Base-by-base conservation (phyloP, 92 coral and sea anemone species). In the Siderastrea radians region DNA sequence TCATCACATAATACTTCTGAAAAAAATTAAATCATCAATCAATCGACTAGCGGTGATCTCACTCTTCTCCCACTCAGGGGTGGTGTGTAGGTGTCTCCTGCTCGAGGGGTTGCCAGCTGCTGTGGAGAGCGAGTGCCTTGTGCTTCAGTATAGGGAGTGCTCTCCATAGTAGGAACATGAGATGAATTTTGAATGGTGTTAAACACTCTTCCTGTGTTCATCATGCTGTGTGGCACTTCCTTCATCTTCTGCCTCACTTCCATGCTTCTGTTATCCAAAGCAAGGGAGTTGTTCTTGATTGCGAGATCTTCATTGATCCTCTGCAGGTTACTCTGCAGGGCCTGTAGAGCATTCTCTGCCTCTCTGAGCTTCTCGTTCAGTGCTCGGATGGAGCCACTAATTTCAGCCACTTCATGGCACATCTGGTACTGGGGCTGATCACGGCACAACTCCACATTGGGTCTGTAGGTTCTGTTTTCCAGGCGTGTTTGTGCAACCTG, bases 401-500 rank as follows among this genome's bases (percentile, higher is more conserved):
- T 96, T 83, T 98, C 98, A 0, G 96, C 92, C 16, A 98, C 99
- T 73, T 98, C 99, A 72, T 98, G 98, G 65, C 99, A 98, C 79
- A 98, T 83, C 79, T 98, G 99, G 80, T 93, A 98, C 59, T 98
- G 99, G 2, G 99, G 95, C 17, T 90, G 91, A 70, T 98, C 99
- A 57, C 99, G 92, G 80, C 99, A 94, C 17, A 94, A 71, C 77
- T 94, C 97, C 55, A 94, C 97, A 66, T 94, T 92, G 59, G 95
- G 97, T 52, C 99, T 92, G 92, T 98, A 98, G 5, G 99, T 98
- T 45, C 99, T 98, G 83, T 98, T 98, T 91, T 98, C 99, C 81
- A 98, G 96, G 57, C 99, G 96, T 17, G 99, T 98, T 81, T 98
- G 99, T 51, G 94, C 99, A 68, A 98, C 99, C 99, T 97, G 78